Conservation (phyloP, 2,113 vertebrate species). For the Pleuronectes platessa region DNA sequence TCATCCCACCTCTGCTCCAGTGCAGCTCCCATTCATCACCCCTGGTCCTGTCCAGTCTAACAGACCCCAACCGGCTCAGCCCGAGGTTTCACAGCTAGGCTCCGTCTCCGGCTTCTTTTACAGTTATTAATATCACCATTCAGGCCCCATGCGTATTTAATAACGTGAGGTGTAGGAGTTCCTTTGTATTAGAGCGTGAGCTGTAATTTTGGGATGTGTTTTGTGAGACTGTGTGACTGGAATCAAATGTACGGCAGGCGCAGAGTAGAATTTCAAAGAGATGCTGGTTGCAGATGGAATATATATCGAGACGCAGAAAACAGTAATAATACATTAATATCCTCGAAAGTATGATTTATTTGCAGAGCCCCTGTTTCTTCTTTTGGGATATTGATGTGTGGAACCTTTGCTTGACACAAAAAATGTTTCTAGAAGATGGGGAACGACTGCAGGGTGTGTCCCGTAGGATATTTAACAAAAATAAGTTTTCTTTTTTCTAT, state of each 20-base stretch:
- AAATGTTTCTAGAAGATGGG: background rate
- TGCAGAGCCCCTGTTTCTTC: background rate
- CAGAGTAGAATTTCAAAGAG: conserved; percentile 6
- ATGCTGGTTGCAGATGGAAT: background rate
- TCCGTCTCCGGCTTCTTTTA: background rate
- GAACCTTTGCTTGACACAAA: background rate
- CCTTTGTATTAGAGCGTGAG: conserved; percentile 14
- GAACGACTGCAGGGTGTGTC: background rate
- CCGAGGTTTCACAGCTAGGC: background rate
- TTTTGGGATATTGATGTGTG: conserved; percentile 5
- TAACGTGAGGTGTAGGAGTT: background rate
- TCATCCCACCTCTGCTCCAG: conserved; percentile 14
- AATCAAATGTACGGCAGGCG: background rate
- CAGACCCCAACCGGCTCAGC: background rate
- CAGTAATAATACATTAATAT: background rate
- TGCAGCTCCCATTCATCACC: conserved; percentile 39
- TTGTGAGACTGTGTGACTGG: background rate
- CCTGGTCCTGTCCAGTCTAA: conserved; percentile 3
- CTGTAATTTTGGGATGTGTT: conserved; percentile 17
- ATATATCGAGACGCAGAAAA: background rate
- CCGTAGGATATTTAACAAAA: too few species aligned
- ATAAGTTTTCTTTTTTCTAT: too few species aligned
- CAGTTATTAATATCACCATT: conserved; percentile 3
- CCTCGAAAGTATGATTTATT: background rate
- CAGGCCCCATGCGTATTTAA: conserved; percentile 6